Percentiles rank a stretch among this genome's conserved stretches.
Conservation (phyloP, 2,888 invertebrate species). For the Pseudanteris insignis region DNA sequence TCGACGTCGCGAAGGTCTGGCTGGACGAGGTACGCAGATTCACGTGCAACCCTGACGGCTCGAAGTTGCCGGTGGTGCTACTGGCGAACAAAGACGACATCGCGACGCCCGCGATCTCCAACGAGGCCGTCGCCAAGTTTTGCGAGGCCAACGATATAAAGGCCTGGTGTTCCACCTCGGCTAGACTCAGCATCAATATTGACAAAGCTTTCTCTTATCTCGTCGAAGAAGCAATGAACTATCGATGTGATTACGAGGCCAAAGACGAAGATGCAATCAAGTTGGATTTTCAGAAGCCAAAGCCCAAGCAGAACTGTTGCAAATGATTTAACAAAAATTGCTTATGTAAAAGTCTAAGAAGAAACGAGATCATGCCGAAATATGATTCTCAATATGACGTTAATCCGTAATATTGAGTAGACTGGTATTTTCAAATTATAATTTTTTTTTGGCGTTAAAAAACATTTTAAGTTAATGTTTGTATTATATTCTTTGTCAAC, state of each 20-base stretch:
- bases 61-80: slow-evolving; percentile 21
- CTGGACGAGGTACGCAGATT: slow-evolving; percentile 10
- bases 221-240: background rate
- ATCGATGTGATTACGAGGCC: background rate
- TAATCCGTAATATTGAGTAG: background rate
- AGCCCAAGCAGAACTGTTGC: background rate
- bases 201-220: slow-evolving; percentile 14
- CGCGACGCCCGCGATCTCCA: background rate
- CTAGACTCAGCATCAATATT: slow-evolving; percentile 15
- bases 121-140: slow-evolving; percentile 16
- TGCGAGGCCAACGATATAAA: slow-evolving; percentile 18
- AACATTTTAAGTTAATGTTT: too few relatives aligned
- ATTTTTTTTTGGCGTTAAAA: background rate
- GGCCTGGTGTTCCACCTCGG: slow-evolving; percentile 28
- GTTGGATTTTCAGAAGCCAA: background rate
- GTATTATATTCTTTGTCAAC: too few relatives aligned
- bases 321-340: slow-evolving; percentile 1
- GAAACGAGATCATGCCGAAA: too few relatives aligned
- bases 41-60: slow-evolving; percentile 6
- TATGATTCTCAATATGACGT: too few relatives aligned
- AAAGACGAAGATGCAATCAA: slow-evolving; percentile 1
- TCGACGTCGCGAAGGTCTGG: slow-evolving; percentile 16
- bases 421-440: background rate
- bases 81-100: slow-evolving; percentile 31
- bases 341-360: too few relatives aligned